Conservation (phyloP, 2,113 vertebrate species). For the Potamarius usumacintae region DNA sequence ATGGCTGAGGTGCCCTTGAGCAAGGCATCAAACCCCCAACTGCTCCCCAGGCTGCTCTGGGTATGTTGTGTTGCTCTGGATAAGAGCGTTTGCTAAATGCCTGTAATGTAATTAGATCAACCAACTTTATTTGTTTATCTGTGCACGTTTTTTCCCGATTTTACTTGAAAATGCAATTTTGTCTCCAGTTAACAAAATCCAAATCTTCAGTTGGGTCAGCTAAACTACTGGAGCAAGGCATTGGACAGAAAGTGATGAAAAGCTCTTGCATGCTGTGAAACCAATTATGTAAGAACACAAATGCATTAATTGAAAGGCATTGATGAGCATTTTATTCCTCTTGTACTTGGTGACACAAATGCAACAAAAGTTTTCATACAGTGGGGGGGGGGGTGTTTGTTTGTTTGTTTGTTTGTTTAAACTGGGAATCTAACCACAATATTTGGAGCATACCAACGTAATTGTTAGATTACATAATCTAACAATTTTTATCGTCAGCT, state of each 20-base stretch:
- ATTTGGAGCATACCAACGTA: neutral
- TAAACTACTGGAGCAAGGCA: neutral
- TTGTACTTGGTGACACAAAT: neutral
- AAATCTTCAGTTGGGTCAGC: neutral
- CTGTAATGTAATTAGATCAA: neutral
- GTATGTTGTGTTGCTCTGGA: too few relatives aligned
- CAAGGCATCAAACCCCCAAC: too few relatives aligned
- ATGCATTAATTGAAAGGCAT: neutral
- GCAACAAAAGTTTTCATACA: neutral
- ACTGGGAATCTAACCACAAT: neutral
- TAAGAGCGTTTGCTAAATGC: too few relatives aligned
- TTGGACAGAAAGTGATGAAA: neutral
- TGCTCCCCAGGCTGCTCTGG: too few relatives aligned
- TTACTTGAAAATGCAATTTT: neutral
- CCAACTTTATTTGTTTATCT: neutral
- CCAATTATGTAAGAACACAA: neutral
- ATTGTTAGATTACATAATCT: too few relatives aligned
- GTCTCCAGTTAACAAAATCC: neutral
- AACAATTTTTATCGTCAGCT: neutral
- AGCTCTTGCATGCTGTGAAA: neutral
- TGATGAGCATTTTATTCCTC: neutral
- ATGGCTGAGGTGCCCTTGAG: too few relatives aligned
- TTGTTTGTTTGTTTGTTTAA: neutral
- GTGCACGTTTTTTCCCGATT: neutral
- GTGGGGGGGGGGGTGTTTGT: too few relatives aligned